Conservation (phyloP, 1,140 invertebrate species). For the Drosophila chauvacae region DNA sequence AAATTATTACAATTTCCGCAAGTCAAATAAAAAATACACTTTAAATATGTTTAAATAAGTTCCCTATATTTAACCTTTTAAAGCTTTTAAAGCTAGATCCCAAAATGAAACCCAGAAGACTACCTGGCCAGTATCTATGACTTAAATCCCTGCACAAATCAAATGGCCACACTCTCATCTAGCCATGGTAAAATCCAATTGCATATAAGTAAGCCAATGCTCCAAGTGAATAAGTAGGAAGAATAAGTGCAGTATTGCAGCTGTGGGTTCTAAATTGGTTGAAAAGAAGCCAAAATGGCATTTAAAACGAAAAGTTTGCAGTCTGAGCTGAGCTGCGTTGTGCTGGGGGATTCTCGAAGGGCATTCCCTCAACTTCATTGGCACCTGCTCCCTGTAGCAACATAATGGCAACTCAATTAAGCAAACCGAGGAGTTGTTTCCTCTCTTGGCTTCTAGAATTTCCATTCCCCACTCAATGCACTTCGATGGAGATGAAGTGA, state of each 20-base stretch:
- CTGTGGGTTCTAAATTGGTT: slow-evolving; percentile 34
- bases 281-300: slow-evolving; percentile 36
- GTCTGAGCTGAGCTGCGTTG: not conserved
- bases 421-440: slow-evolving; percentile 70
- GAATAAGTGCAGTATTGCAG: slow-evolving; percentile 31
- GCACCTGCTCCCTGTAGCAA: slow-evolving; percentile 43
- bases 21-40: not conserved
- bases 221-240: slow-evolving; percentile 26
- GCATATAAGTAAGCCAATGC: slow-evolving; percentile 33
- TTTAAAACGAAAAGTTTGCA: slow-evolving; percentile 47
- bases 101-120: not conserved
- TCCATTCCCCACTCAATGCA: slow-evolving; percentile 67
- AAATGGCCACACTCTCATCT: slow-evolving; percentile 9
- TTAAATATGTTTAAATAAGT: not conserved
- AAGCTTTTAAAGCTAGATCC: not conserved
- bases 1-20: not conserved
- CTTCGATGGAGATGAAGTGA: slow-evolving; percentile 16
- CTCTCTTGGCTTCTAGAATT: slow-evolving; percentile 55
- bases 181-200: slow-evolving; percentile 17
- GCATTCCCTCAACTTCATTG: slow-evolving; percentile 29
- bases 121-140: not conserved
- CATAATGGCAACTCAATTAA: slow-evolving; percentile 79
- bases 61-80: not conserved
- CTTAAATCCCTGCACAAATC: slow-evolving; percentile 10
- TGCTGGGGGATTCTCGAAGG: slow-evolving; percentile 5